Evolutionary conservation across 2,113 vertebrate species (phyloP).

Genomic region (Eudyptes chrysolophus): DNA sequence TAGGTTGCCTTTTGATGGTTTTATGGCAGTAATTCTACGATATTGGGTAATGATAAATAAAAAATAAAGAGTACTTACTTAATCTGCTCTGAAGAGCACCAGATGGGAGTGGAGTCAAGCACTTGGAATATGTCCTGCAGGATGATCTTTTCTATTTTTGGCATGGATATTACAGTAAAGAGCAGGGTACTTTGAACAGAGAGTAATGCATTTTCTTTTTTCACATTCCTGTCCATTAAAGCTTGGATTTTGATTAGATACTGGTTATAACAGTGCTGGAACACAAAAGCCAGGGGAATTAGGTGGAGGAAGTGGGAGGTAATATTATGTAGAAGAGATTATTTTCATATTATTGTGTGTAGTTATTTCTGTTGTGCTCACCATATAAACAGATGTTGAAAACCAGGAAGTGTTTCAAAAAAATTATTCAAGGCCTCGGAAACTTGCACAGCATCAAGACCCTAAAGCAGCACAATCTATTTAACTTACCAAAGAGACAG

Average conservation of each 20-base stretch:
- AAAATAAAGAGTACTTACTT: background rate
- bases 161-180: background rate
- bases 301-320: background rate
- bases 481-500: background rate
- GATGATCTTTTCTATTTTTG: background rate
- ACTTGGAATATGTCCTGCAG: background rate
- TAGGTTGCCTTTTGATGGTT: background rate
- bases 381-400: background rate
- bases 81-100: background rate
- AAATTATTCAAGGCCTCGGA: background rate
- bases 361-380: background rate
- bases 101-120: background rate
- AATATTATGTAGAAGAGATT: background rate
- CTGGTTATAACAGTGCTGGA: background rate
- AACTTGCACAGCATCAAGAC: background rate
- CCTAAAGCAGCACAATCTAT: background rate
- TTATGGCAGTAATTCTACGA: background rate
- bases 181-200: background rate
- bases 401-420: background rate
- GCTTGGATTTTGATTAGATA: background rate
- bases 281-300: rapidly evolving
- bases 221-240: background rate
- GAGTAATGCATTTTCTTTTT: background rate
- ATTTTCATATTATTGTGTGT: background rate
- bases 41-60: background rate